A percentile compares a stretch with the other conserved stretches of the same genome.
Conservation (phyloP, 2,113 vertebrate species). For the Aramus guarauna region DNA sequence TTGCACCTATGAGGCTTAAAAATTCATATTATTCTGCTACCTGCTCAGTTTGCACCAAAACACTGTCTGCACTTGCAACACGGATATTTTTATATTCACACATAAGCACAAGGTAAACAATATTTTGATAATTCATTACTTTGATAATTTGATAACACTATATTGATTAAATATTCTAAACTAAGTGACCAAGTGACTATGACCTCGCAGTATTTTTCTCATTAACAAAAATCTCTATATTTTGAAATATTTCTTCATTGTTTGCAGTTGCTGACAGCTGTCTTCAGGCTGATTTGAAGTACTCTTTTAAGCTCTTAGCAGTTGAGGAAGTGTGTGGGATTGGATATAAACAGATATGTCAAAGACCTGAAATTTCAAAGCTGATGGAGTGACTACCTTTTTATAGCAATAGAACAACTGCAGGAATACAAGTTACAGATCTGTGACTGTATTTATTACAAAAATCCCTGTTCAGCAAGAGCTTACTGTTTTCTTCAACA, state of each 20-base stretch:
- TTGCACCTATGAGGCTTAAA: neutral
- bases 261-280: neutral
- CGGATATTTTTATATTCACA: neutral
- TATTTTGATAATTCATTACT: neutral
- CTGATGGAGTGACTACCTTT: neutral
- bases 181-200: neutral
- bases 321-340: neutral
- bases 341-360: neutral
- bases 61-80: neutral
- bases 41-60: neutral
- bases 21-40: neutral
- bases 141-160: neutral
- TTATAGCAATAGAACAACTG: neutral
- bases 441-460: accelerated
- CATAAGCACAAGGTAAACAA: neutral
- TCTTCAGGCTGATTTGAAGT: neutral
- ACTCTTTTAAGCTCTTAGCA: neutral
- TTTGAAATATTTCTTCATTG: neutral
- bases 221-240: neutral
- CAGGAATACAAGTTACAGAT: neutral
- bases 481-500: neutral
- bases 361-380: neutral
- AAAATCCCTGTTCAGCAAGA: neutral
- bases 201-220: neutral
- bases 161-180: neutral